Conservation (phyloP, 1,140 invertebrate genomes). For the Halesus radiatus region DNA sequence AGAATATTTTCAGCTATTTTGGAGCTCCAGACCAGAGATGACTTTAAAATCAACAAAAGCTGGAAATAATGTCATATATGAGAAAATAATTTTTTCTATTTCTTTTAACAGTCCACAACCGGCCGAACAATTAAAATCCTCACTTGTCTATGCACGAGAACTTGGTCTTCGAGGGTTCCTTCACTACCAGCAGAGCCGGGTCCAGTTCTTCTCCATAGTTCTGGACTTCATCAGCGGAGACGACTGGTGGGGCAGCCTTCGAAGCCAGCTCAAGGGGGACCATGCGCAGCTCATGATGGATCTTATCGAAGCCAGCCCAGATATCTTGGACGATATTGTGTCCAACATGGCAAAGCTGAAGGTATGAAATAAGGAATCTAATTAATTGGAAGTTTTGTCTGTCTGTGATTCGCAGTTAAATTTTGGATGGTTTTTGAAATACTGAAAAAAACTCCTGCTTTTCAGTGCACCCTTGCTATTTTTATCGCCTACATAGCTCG, state of each 20-base stretch:
- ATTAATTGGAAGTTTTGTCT: no score
- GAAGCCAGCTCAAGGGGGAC: constrained; percentile 60
- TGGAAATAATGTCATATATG: no score
- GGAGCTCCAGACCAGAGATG: no score
- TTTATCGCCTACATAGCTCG: no score
- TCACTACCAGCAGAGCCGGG: constrained; percentile 63
- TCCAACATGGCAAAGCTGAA: constrained; percentile 64
- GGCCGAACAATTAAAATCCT: constrained; percentile 39
- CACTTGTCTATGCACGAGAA: constrained; percentile 60
- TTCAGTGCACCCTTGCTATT: no score
- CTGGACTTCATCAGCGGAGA: constrained; percentile 62
- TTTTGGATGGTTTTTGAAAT: no score
- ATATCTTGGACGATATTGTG: constrained; percentile 62
- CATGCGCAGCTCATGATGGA: constrained; percentile 60
- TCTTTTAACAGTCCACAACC: constrained; percentile 31
- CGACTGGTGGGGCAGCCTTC: constrained; percentile 65
- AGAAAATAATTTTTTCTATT: no score
- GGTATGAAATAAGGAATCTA: constrained; percentile 57
- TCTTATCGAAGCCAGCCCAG: constrained; percentile 61
- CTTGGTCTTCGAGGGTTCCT: constrained; percentile 63
- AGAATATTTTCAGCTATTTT: no score
- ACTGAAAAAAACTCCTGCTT: no score
- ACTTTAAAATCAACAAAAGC: no score
- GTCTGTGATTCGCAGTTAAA: no score
- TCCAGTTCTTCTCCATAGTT: constrained; percentile 61